These are phyloP conservation scores for Silurus aristotelis DNA, from an alignment of 2,797 vertebrate genomes.

Conservation along the genomic window DNA sequence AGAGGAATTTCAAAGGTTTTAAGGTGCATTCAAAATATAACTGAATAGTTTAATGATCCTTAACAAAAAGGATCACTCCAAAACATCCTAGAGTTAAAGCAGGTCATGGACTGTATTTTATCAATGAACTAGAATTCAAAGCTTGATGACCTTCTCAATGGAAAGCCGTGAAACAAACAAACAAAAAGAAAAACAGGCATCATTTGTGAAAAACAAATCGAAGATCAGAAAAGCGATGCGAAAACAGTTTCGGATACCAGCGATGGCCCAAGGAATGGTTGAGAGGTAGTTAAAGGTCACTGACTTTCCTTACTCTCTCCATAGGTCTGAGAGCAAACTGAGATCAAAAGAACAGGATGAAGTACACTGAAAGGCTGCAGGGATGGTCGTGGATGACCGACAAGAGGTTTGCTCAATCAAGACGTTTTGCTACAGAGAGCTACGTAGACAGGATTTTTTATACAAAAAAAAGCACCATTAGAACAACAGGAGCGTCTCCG, in stretches of 20 bases:
- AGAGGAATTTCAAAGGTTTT: background rate
- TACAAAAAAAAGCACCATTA: constrained; percentile 33
- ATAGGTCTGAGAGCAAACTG: constrained; percentile 12
- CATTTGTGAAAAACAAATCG: background rate
- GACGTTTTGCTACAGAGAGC: constrained; percentile 28
- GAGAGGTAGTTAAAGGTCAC: constrained; percentile 52
- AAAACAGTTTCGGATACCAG: constrained; percentile 13
- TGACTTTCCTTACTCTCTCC: constrained; percentile 16
- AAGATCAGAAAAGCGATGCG: background rate
- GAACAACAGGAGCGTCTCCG: constrained; percentile 21
- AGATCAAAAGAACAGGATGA: constrained; percentile 21
- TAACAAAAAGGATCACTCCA: constrained; percentile 12
- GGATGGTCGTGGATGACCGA: constrained; percentile 2
- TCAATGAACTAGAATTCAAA: background rate
- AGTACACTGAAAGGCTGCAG: background rate
- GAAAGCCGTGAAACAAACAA: background rate
- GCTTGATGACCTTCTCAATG: background rate
- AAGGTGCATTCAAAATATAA: constrained; percentile 5
- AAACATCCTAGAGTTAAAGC: background rate
- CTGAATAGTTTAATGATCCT: background rate
- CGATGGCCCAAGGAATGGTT: constrained; percentile 34
- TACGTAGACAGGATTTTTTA: background rate
- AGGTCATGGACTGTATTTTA: background rate
- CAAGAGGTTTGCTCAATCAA: background rate
- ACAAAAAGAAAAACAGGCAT: background rate